Conservation (phyloP, 1,140 invertebrate species). For the Antheraea mylitta region DNA sequence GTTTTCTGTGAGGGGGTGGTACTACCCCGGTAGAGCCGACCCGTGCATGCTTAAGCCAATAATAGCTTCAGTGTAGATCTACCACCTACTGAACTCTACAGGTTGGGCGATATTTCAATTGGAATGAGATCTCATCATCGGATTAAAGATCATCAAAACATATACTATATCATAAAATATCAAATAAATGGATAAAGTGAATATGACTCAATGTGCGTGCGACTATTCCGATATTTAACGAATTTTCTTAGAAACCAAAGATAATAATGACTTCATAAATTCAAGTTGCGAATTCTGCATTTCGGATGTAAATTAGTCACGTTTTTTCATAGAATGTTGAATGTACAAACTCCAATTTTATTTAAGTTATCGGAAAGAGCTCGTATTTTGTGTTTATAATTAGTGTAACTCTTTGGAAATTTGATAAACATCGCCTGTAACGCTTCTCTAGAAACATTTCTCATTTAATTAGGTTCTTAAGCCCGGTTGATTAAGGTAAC, state of each 20-base stretch:
- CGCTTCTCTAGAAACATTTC: too few species aligned
- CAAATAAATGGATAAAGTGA: conserved; percentile 12
- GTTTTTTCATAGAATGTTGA: conserved; percentile 20
- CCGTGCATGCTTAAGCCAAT: too few species aligned
- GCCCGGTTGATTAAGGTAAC: too few species aligned
- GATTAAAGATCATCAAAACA: not conserved
- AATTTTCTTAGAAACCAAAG: conserved; percentile 26
- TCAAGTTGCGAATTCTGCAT: conserved; percentile 16
- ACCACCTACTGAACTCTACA: too few species aligned
- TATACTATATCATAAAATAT: not conserved
- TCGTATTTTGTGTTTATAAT: not conserved
- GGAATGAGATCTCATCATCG: not conserved
- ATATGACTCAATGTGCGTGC: conserved; percentile 9
- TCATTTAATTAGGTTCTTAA: too few species aligned
- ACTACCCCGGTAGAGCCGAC: too few species aligned
- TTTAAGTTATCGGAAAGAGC: not conserved
- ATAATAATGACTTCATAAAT: conserved; percentile 28
- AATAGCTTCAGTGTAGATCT: too few species aligned
- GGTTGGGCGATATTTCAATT: not conserved
- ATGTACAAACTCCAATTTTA: not conserved
- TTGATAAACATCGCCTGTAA: not conserved
- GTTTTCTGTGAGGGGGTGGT: too few species aligned
- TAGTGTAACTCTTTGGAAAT: not conserved
- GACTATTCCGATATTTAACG: conserved; percentile 6
- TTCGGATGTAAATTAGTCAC: conserved; percentile 30